Conservation (phyloP, 92 coral and sea anemone species). For the Umimayanthus chanpuru region DNA sequence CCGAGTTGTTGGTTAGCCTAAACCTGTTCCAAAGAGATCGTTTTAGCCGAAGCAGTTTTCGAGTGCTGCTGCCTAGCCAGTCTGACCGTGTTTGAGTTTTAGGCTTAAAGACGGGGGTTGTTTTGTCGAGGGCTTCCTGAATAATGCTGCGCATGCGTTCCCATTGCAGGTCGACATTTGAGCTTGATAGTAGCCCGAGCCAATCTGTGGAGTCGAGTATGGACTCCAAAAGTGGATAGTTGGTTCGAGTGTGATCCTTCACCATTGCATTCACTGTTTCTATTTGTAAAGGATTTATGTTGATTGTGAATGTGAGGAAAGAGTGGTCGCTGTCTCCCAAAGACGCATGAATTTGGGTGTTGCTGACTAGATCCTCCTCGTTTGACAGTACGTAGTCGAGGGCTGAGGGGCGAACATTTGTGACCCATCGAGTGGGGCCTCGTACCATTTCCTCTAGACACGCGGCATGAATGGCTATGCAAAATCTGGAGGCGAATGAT, state of each 20-base stretch:
- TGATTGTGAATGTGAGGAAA: not conserved
- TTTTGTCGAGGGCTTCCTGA: not conserved
- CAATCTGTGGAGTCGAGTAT: not conserved
- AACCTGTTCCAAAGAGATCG: not conserved
- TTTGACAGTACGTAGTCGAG: not conserved
- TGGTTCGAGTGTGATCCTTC: not conserved
- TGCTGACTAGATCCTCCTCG: not conserved
- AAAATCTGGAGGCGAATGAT: not conserved
- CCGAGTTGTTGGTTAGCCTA: not conserved
- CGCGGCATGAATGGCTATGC: not conserved
- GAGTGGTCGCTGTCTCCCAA: not conserved
- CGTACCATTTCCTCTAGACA: not conserved
- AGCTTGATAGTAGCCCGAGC: not conserved
- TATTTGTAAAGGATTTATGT: not conserved
- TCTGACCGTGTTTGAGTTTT: not conserved
- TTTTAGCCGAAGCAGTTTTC: not conserved
- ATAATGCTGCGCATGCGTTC: not conserved
- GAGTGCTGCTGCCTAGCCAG: not conserved
- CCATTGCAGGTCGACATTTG: not conserved
- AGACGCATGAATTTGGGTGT: not conserved
- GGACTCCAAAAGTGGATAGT: not conserved
- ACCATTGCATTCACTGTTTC: not conserved
- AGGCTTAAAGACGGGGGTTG: not conserved
- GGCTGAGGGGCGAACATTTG: not conserved
- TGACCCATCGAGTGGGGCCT: not conserved